Base-by-base conservation (phyloP, 2,797 vertebrate genomes). In the Poecilia gillii region DNA sequence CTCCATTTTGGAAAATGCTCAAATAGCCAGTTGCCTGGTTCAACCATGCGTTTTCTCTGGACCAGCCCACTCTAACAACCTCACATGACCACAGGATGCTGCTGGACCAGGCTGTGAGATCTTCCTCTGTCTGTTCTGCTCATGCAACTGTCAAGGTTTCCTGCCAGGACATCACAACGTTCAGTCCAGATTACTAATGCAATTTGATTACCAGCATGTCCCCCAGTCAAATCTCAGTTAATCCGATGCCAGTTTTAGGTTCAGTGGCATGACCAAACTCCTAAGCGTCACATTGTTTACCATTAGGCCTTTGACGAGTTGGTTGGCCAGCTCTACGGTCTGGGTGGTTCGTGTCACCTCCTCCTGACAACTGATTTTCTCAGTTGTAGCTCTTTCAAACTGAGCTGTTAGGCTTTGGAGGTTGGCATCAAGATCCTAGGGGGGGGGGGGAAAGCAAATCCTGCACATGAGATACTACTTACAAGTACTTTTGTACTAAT, bases 331-430 rank as follows among this genome's bases (percentile, higher is more conserved):
- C 80, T 96, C 92, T 73, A 96, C 94, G 45, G 95, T 96, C 87
- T 92, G 95, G 88, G 93, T 97, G 81, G 95, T 97, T 77, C 23
- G 81, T 23, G 90, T 95, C 89, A 97, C 95, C 87, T 97, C 94
- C 89, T 96, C 95, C 91, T 97, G 96, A 95, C 95, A 96, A 36
- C n/a, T 84, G 76, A 96, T 84, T 92, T 97, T 96, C 92, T 97
- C 95, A 77, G 94, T 91, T 77, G 87, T 95, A 73, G 95, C 95
- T 86, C 92, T 96, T 93, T 97, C 89, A 87, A 96, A 96, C 74
- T 95, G 96, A 91, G 93, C 89, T 28, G 91, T 97, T 49, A 97
- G 93, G 62, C 87, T 94, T 84, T 79, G 87, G 23, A 97, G 95
- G 89, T 95, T 96, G 80, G 78, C 87, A 83, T 96, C 95, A 84